Evolutionary conservation across 2,113 vertebrate species (phyloP), one percentile per base, ranked within the genome.

Genomic region (Oophaga pumilio): DNA sequence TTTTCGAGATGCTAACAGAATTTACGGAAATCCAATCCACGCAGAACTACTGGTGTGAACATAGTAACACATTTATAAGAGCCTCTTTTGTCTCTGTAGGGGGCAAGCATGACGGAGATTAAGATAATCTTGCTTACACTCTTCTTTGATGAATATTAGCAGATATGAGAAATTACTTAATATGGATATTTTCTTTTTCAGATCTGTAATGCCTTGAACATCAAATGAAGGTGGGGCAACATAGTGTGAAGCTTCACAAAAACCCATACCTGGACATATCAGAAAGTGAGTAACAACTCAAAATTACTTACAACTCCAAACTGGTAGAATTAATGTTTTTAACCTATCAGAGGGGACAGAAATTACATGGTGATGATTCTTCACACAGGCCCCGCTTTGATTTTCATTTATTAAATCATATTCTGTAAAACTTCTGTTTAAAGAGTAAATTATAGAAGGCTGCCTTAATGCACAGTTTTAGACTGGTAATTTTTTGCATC

Each of bases 171-270:
- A 22, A 13, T 20, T 73, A 49, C 33, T 73, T 43, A 43, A 49
- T 49, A 5, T 2, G 1, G 43, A 9, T 80, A 84, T 87, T 73
- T 28, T 56, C 14, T 80, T 18, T 7, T 87, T 1, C 59, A 86
- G 84, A 53, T 86, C 22, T 52, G 73, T 64, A 62, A 86, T 86
- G 73, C 59, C 73, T 86, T 86, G 84, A 86, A 78, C 20, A 49
- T 52, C 57, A 78, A 59, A 20, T 3, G 9, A 49, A 50, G 66
- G 11, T 24, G 10, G 8, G 18, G 14, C 26, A 49, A 60, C 60
- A 52, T 26, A 52, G 13, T 11, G 49, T 68, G 22, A 18, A 26
- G 22, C 80, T 68, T 50, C 43, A 66, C 26, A 15, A 82, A 49
- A 59, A 64, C 9, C 33, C 28, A 49, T 80, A 49, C 18, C 24